Base-by-base conservation (phyloP, 2,888 invertebrate species). In the Sphaerophoria rueppellii region DNA sequence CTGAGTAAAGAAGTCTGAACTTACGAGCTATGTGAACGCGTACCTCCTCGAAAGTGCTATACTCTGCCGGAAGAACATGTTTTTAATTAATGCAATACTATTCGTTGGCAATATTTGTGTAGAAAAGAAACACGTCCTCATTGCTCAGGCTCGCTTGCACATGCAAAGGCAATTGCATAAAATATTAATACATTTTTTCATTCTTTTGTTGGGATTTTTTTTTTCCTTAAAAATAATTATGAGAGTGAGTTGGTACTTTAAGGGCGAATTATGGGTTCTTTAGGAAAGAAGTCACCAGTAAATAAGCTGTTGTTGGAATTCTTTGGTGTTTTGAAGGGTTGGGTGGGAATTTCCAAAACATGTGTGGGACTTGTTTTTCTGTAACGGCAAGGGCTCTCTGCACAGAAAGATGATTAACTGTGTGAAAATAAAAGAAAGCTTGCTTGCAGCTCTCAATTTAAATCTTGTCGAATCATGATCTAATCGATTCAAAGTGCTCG, bases 61-160 rank as follows among this genome's bases (percentile, higher is more conserved):
- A 60, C 14, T 4, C 52, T 71, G 50, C 73, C 73, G 67, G 77
- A 77, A 82, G 72, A 76, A 72, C 54, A 76, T 77, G 76, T 55
- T 72, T 65, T 73, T 82, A 82, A 82, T 77, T 82, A 72, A 77
- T 82, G 67, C 76, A 61, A 69, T 67, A 72, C 77, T 54, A 72
- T 69, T 61, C 48, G 72, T 61, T 82, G 46, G 65, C 65, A 65
- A 72, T 65, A 71, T 40, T 40, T 60, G 12, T 60, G 43, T 76
- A 72, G 76, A 77, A 24, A 55, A 72, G 60, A 50, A 24, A 58
- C 69, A 55, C 54, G 67, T 80, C 46, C 55, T 55, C 65, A 57
- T 55, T 67, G 52, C 67, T 61, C 60, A 4, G 34, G 35, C 63
- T 35, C 43, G 43, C 43, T 63, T 2, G 24, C 24, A 24, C 48